Base-by-base conservation (phyloP, 2,888 invertebrate genomes). In the Catocala fraxini region DNA sequence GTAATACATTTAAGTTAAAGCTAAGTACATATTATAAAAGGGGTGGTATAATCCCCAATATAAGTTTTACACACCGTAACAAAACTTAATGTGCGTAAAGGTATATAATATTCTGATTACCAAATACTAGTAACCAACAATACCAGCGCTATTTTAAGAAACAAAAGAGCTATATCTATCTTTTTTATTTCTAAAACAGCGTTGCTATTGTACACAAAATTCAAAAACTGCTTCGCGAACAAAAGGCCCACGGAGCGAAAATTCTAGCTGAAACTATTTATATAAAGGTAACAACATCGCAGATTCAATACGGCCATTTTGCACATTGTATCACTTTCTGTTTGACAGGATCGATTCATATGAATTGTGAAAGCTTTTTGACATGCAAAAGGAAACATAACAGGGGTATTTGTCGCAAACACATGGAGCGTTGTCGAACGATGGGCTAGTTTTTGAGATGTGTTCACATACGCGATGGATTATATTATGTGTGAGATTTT, bases 381-480 rank as follows among this genome's bases (percentile, higher is more conserved):
- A 88, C 85, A 86, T 88, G 86, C 87, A 89, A 92, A 91, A 89
- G 89, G 87, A 90, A 89, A 86, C 84, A 85, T 86, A 85, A 86
- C 84, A 80, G 78, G 75, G 77, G 68, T 86, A 86, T 91, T 90
- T 90, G 88, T 88, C 86, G 77, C 82, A 63, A 79, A 80, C 83
- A 83, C 68, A 80, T 73, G 80, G 71, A 67, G 53, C 74, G 73
- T 72, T 80, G 77, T 73, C 65, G 51, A 72, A 53, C 63, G 64
- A 71, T 61, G 63, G 51, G 49, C 57, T 56, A 71, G 47, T 45
- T 59, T 62, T 67, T 73, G 68, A 57, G 76, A 61, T 52, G 67
- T 34, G 53, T 75, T 56, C 51, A 75, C 77, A 79, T 73, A 46
- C 10, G 51, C 51, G 35, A 35, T 7, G 12, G 34, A 12, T 35